Evolutionary conservation across 1,140 invertebrate genomes (phyloP), one percentile per base, ranked within the genome.

Genomic region (Batillaria attramentaria): DNA sequence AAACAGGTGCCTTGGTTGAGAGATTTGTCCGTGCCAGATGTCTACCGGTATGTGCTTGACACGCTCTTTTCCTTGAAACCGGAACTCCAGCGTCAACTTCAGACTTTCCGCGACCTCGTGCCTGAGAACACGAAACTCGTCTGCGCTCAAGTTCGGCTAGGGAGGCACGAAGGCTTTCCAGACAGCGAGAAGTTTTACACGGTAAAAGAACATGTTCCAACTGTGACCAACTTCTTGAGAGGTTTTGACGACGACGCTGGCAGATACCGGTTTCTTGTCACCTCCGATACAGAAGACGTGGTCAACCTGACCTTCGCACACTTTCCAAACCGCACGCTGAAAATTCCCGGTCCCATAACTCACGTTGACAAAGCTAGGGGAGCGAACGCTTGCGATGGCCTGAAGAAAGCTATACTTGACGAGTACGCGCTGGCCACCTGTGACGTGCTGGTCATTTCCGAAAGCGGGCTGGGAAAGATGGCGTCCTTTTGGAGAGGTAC

Each of bases 111-210:
- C 18, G 41, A 42, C 10, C 35, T 54, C 3, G 35, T 33, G 8
- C 46, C 77, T 18, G 39, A 13, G 13, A 57, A 43, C 31, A 57
- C 31, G 13, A 70, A 57, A 33, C 65, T 82, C 35, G 43, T 83
- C 31, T 80, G 81, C 50, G 81, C 81, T n/a, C 81, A 83, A 65
- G 74, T 83, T 20, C 43, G 81, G 20, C 77, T 83, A 24, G 81
- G 81, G 3, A 70, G 57, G 20, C 77, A 78, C 60, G 69, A 74
- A 16, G 73, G 39, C 20, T 78, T 80, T 24, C 75, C 70, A 24
- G 46, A 57, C 39, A 69, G 73, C 28, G 70, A 78, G 33, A 57
- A 68, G 16, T 79, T 43, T n/a, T 35, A 62, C 41, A 20, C 41
- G 3, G 46, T 72, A 24, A 18, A 74, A 4, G n/a, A 78, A 39